phyloP scores from a whole-genome alignment of 1,140 invertebrate genomes.

The Pantala flavescens region DNA sequence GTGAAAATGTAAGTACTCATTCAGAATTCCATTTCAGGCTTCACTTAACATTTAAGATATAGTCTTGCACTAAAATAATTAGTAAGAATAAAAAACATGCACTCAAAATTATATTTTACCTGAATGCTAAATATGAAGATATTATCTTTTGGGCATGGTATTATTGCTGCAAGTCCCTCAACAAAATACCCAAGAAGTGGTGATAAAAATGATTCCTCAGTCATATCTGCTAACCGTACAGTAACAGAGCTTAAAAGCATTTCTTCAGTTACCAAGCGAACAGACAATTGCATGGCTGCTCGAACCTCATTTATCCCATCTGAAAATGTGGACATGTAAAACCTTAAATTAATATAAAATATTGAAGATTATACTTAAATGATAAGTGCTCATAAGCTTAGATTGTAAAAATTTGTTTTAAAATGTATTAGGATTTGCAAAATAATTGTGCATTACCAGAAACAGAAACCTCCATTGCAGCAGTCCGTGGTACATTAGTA shows the following conservation, averaged over 20 bases:
- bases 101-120: constrained; percentile 35
- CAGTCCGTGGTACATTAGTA: constrained; percentile 89
- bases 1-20: too few species aligned
- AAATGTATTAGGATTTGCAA: too few species aligned
- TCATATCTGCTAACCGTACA: constrained; percentile 86
- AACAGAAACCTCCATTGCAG: constrained; percentile 89
- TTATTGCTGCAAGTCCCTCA: constrained; percentile 82
- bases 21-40: too few species aligned
- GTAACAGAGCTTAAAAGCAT: constrained; percentile 94
- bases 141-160: constrained; percentile 84
- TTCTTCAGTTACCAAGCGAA: constrained; percentile 83
- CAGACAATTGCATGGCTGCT: constrained; percentile 77
- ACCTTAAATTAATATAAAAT: constrained; percentile 14
- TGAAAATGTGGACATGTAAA: constrained; percentile 29
- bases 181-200: constrained; percentile 80
- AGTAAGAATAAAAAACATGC: too few species aligned
- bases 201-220: constrained; percentile 83
- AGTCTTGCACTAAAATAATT: too few species aligned
- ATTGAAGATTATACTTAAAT: constrained; percentile 7
- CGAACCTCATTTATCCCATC: constrained; percentile 87
- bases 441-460: constrained; percentile 50
- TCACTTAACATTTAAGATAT: too few species aligned
- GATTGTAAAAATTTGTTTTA: too few species aligned
- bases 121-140: constrained; percentile 90
- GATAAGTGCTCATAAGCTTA: too few species aligned